Base-by-base conservation (phyloP, 2,797 vertebrate genomes). In the Rhyacichthys aspro region DNA sequence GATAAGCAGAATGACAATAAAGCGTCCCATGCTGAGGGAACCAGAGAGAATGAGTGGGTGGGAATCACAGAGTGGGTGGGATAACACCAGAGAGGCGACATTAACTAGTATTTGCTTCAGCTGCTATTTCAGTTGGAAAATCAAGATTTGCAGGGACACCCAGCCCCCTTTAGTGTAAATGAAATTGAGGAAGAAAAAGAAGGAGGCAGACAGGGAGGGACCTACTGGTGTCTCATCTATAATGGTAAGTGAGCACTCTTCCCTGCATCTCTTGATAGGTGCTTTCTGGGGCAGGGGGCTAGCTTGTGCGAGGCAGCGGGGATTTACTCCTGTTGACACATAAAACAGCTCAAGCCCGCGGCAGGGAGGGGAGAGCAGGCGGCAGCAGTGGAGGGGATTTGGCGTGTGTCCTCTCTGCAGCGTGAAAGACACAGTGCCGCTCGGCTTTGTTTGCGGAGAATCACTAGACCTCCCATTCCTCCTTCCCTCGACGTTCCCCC, bases 21-120 rank as follows among this genome's bases (percentile, higher is more conserved):
- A 89, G 78, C 83, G 62, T 60, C 3, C 46, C 44, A 18, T 67
- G 72, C 68, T 14, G 72, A 60, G 69, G 69, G 78, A 78, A 63
- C 70, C 55, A 69, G 63, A 79, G 72, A 63, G 67, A 76, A 76
- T 79, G 70, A 74, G 82, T 69, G 81, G 83, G 85, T 84, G 86
- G 79, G 77, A 74, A 44, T 54, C 49, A 44, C 72, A 37, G 28
- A 72, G 83, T 76, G 84, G 78, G 83, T 78, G 86, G 81, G 84
- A 81, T 76, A 78, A 80, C 62, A 53, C 47, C 44, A 45, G 72
- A 17, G 48, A 17, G 10, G 59, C 17, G 65, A 72, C 81, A 71
- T 49, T 74, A 60, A 65, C 78, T 76, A 86, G 85, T 86, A 86
- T 88, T 89, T 87, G 82, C 85, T 84, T 87, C 84, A 82, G 88